Conservation (phyloP, 2,113 vertebrate genomes). For the Otolemur garnettii region DNA sequence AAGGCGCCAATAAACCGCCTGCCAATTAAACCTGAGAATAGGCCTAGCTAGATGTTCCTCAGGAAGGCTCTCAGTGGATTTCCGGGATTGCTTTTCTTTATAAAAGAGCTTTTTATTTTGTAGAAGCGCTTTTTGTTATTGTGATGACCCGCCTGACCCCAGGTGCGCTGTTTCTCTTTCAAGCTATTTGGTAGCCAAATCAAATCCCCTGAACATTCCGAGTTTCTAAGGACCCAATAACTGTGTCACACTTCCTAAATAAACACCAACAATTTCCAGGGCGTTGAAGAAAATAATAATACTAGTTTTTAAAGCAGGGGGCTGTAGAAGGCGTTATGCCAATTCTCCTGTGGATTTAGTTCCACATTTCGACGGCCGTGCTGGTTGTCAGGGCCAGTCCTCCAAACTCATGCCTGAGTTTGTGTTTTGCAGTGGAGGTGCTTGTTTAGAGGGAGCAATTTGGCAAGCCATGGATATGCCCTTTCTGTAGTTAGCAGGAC, state of each 20-base stretch:
- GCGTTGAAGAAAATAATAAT: conserved; percentile 50
- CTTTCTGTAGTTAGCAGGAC: conserved; percentile 21
- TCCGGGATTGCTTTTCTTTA: conserved; percentile 81
- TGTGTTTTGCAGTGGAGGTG: background rate
- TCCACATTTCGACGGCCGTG: background rate
- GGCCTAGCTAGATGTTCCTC: conserved; percentile 76
- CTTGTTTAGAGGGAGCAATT: background rate
- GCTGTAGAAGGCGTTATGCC: background rate
- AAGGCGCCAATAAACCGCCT: conserved; percentile 80
- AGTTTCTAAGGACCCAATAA: conserved; percentile 65
- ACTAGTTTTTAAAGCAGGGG: conserved; percentile 2
- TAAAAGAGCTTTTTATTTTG: conserved; percentile 85
- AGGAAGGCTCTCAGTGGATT: conserved; percentile 79
- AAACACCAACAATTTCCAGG: conserved; percentile 69
- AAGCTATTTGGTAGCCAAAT: conserved; percentile 69
- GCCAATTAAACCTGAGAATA: conserved; percentile 84
- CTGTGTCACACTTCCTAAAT: conserved; percentile 73
- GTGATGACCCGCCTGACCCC: conserved; percentile 81
- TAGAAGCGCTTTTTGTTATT: conserved; percentile 82
- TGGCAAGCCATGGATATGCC: background rate
- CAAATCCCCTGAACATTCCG: conserved; percentile 58
- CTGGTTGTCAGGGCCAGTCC: background rate
- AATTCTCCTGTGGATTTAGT: background rate
- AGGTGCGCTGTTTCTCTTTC: conserved; percentile 79
- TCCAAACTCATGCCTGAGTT: background rate